These are phyloP conservation scores for Pyrrhosoma nymphula DNA, from an alignment of 2,888 invertebrate species.

Conservation along the genomic window DNA sequence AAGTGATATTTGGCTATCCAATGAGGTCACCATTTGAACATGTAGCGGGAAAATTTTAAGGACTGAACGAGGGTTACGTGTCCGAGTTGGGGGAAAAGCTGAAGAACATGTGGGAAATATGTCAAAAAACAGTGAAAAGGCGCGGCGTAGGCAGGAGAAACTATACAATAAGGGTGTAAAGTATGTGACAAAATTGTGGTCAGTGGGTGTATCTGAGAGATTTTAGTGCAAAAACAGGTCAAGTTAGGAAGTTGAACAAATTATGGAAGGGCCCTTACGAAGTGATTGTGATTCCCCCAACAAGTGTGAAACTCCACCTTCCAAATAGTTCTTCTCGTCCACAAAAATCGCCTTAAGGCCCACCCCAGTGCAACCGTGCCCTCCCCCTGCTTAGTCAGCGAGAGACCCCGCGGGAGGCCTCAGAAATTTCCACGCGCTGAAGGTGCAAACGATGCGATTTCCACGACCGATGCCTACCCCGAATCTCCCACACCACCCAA, in stretches of 20 bases:
- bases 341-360: background rate
- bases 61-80: background rate
- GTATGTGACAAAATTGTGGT: too few relatives aligned
- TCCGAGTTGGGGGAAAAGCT: background rate
- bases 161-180: too few relatives aligned
- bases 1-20: background rate
- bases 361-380: too few relatives aligned
- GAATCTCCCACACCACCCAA: too few relatives aligned
- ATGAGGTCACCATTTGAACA: background rate
- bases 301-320: background rate
- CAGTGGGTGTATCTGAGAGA: background rate
- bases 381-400: too few relatives aligned
- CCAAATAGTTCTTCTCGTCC: background rate
- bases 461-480: too few relatives aligned
- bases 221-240: background rate
- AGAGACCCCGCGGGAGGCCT: too few relatives aligned
- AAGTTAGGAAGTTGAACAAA: background rate
- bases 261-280: background rate
- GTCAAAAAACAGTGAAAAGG: background rate
- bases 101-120: background rate
- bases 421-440: too few relatives aligned
- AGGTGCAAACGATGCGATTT: too few relatives aligned
- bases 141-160: too few relatives aligned
- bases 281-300: background rate
- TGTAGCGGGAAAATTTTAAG: background rate